Evolutionary conservation across 1,140 invertebrate genomes (phyloP), one percentile per base, ranked within the genome.

Genomic region (Bombyx mandarina): DNA sequence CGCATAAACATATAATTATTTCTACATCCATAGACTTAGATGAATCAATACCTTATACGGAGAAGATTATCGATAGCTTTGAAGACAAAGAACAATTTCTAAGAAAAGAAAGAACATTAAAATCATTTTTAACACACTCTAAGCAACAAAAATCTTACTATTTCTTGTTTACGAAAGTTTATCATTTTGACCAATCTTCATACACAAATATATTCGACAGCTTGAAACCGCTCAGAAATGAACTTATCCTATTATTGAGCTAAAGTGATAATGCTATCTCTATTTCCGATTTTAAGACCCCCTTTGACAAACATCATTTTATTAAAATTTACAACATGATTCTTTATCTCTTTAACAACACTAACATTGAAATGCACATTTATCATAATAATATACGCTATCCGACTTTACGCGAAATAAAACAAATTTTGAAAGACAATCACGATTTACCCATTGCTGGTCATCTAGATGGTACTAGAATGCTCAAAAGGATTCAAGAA

Each of bases 401-500:
- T 10, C 50, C 50, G 6, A 18, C 50, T 52, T 5, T 52, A 10
- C 10, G 12, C 35, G 50, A 52, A 52, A 52, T 52, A 7, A 6
- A 12, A 6, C n/a, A 52, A 22, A 52, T 52, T 22, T 7, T 52
- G 3, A 52, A 52, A 42, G 9, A 6, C 2, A 52, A 52, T 42
- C 50, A 52, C 26, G 18, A 4, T 42, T 7, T 42, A 6, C 50
- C 18, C 8, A 52, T 52, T 7, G 50, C 50, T 9, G 50, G 8
- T 22, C 50, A 52, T 52, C 50, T 42, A n/a, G 50, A 5, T 7
- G 35, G 18, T 42, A 52, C 6, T 26, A 52, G 50, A 52, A 52
- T 52, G 50, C 50, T 52, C 6, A 52, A 52, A 48, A 10, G 47
- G 18, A 48, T 9, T 9, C 47, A 48, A 48, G 47, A 48, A 48